Evolutionary conservation across 2,888 invertebrate genomes (phyloP).

Genomic region (Phoenoteleia sp.): DNA sequence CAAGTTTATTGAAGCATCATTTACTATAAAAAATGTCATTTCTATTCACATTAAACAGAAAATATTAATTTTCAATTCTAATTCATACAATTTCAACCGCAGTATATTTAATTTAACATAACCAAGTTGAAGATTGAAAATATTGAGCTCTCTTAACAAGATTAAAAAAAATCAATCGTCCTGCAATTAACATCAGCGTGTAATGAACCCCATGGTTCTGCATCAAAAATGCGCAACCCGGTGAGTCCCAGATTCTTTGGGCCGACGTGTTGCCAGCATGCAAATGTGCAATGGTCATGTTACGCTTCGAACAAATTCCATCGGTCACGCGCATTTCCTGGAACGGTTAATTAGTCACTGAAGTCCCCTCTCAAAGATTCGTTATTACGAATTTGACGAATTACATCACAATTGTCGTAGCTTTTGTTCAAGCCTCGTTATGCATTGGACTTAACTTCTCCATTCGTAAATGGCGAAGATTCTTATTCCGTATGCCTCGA

Average conservation of each 20-base stretch:
- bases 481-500: constrained; percentile 83
- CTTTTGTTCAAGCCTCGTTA: constrained; percentile 79
- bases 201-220: constrained; percentile 43
- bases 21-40: too few relatives aligned
- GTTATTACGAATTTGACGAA: constrained; percentile 82
- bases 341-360: constrained; percentile 48
- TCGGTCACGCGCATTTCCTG: constrained; percentile 50
- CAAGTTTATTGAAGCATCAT: too few relatives aligned
- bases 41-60: too few relatives aligned
- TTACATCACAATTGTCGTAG: constrained; percentile 76
- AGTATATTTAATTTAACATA: too few relatives aligned
- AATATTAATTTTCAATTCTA: too few relatives aligned
- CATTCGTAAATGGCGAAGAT: constrained; percentile 77
- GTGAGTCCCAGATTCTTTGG: constrained; percentile 20
- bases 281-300: constrained; percentile 36
- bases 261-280: constrained; percentile 26
- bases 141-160: too few relatives aligned
- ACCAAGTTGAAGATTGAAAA: too few relatives aligned
- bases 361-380: constrained; percentile 36
- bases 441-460: constrained; percentile 42
- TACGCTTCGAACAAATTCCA: constrained; percentile 55
- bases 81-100: too few relatives aligned
- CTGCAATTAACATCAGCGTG: constrained; percentile 47
- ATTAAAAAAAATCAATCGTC: constrained; percentile 12
- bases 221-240: constrained; percentile 47